phyloP scores from a whole-genome alignment of 2,113 vertebrate genomes.

The Bufo bufo region DNA sequence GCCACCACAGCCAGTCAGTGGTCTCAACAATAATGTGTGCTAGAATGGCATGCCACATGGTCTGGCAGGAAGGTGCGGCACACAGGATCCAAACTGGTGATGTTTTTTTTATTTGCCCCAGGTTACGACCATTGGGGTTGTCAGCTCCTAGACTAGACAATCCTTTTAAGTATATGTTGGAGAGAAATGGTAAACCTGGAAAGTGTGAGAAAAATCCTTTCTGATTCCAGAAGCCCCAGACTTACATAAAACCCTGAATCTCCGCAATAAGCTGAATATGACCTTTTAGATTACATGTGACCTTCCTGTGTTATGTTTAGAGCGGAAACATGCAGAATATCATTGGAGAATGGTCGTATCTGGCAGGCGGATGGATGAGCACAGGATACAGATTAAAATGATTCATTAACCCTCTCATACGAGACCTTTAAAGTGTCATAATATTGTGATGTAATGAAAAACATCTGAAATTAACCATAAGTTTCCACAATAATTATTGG shows the following conservation, averaged over 20 bases:
- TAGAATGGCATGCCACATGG: too few species aligned
- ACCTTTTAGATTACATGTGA: slow-evolving; percentile 57
- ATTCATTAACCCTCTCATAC: slow-evolving; percentile 40
- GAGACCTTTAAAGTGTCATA: slow-evolving; percentile 39
- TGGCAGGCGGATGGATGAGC: slow-evolving; percentile 56
- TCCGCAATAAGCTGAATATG: slow-evolving; percentile 35
- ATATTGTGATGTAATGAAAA: slow-evolving; percentile 42
- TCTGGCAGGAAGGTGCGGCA: too few species aligned
- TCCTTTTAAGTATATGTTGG: too few species aligned
- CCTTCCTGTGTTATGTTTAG: slow-evolving; percentile 59
- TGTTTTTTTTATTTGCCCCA: too few species aligned
- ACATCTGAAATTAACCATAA: slow-evolving; percentile 20
- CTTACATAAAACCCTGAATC: slow-evolving; percentile 36
- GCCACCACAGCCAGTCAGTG: too few species aligned
- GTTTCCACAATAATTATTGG: not conserved
- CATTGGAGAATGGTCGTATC: slow-evolving; percentile 45
- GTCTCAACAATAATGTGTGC: too few species aligned
- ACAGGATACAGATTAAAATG: slow-evolving; percentile 52
- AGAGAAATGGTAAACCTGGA: not conserved
- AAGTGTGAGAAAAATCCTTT: slow-evolving; percentile 41
- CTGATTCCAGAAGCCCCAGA: slow-evolving; percentile 40
- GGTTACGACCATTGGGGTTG: too few species aligned
- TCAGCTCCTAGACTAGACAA: too few species aligned
- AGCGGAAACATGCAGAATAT: slow-evolving; percentile 57
- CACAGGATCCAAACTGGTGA: too few species aligned